Evolutionary conservation across 2,888 invertebrate species (phyloP).

Genomic region (Agonum fuliginosum): DNA sequence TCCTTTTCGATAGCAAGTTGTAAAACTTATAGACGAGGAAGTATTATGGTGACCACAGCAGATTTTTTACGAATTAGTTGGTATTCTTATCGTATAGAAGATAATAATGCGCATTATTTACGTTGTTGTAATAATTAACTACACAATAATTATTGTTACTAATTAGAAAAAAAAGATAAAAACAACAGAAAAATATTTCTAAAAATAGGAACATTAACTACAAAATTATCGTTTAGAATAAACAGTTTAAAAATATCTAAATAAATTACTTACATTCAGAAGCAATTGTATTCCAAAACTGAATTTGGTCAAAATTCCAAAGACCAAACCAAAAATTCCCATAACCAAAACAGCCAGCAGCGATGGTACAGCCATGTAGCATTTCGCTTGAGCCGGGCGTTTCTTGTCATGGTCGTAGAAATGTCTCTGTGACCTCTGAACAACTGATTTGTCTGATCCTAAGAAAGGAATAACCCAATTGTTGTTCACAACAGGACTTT

Average conservation of each 20-base stretch:
- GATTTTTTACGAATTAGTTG: too few relatives aligned
- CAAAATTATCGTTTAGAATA: slow-evolving; percentile 9
- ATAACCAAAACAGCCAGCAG: slow-evolving; percentile 74
- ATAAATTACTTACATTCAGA: slow-evolving; percentile 76
- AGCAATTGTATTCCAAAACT: slow-evolving; percentile 79
- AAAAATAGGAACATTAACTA: too few relatives aligned
- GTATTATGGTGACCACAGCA: too few relatives aligned
- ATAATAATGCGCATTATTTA: too few relatives aligned
- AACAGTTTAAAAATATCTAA: not conserved
- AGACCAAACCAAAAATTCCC: slow-evolving; percentile 77
- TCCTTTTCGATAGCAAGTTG: too few relatives aligned
- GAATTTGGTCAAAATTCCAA: slow-evolving; percentile 79
- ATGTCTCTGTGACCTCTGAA: slow-evolving; percentile 86
- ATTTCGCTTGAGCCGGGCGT: slow-evolving; percentile 86
- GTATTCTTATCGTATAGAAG: too few relatives aligned
- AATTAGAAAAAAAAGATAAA: too few relatives aligned
- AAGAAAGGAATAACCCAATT: slow-evolving; percentile 86
- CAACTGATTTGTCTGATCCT: slow-evolving; percentile 88
- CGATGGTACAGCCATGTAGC: slow-evolving; percentile 77
- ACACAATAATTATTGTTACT: too few relatives aligned
- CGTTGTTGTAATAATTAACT: too few relatives aligned
- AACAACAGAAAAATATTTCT: too few relatives aligned
- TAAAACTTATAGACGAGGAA: too few relatives aligned
- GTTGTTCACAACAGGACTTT: slow-evolving; percentile 68
- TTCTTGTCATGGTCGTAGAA: slow-evolving; percentile 80